Conservation (phyloP, 2,113 vertebrate genomes). For the Nothocercus julius region DNA sequence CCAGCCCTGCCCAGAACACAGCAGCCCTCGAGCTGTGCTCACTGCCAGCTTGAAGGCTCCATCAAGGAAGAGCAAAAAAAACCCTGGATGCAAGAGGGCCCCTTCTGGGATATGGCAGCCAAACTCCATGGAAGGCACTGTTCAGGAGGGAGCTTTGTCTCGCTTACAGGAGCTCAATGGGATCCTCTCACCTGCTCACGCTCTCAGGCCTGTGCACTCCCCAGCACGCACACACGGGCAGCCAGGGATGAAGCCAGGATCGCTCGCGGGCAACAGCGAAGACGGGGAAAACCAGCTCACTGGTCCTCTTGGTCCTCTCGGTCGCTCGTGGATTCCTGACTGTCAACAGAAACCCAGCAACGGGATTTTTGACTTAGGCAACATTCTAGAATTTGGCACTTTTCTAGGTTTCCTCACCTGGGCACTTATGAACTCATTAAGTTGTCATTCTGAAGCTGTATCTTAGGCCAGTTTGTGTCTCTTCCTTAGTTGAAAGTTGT, state of each 20-base stretch:
- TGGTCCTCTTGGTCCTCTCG: background rate
- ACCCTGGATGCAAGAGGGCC: background rate
- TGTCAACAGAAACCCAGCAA: background rate
- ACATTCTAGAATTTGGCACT: background rate
- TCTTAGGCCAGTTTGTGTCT: background rate
- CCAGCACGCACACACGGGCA: background rate
- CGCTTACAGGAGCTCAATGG: fast-evolving
- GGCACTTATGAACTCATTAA: background rate
- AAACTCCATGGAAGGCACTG: fast-evolving
- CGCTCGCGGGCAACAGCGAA: fast-evolving
- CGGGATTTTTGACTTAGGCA: background rate
- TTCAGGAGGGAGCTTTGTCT: background rate
- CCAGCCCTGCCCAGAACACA: background rate
- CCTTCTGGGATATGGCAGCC: fast-evolving
- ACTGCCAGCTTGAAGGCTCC: fast-evolving
- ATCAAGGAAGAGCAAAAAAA: background rate
- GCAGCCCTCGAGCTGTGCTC: background rate
- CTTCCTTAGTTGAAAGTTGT: background rate
- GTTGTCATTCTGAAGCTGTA: too few species aligned
- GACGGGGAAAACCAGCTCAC: background rate
- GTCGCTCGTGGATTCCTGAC: background rate
- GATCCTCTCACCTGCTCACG: background rate
- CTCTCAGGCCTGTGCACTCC: background rate
- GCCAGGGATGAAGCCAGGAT: background rate
- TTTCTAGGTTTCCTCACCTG: background rate